A percentile compares a stretch with the other conserved stretches of the same genome.
Evolutionary conservation across 64 coral and sea anemone species (phyloP).

Genomic region (Stichodactyla mertensii): DNA sequence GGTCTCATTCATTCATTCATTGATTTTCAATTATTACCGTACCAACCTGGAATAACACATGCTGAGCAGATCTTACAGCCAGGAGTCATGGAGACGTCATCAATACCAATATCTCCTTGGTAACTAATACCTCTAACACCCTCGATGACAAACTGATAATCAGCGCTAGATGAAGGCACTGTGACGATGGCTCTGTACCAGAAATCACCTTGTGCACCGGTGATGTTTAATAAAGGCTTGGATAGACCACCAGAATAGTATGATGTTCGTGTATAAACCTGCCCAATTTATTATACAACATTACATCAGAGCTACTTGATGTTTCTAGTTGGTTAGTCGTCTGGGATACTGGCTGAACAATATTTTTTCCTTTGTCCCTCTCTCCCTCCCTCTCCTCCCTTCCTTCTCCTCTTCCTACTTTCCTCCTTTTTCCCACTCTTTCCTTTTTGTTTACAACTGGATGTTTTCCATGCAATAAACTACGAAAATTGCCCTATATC

Average conservation of each 20-base stretch:
- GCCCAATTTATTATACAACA: background rate
- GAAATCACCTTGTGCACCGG: conserved; percentile 82
- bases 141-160: conserved; percentile 94
- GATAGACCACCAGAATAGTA: conserved; percentile 48
- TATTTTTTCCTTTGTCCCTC: too few species aligned
- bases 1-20: background rate
- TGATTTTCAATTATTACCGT: too few species aligned
- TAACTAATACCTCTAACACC: conserved; percentile 78
- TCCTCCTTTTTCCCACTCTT: too few species aligned
- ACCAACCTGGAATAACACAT: conserved; percentile 69
- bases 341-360: too few species aligned
- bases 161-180: conserved; percentile 31
- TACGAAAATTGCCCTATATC: too few species aligned
- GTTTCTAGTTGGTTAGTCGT: too few species aligned
- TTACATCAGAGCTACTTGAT: too few species aligned
- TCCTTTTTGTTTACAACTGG: too few species aligned
- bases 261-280: conserved; percentile 11
- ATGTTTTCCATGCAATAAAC: too few species aligned
- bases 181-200: conserved; percentile 68
- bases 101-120: conserved; percentile 88
- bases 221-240: conserved; percentile 70
- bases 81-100: conserved; percentile 85
- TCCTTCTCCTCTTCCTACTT: too few species aligned
- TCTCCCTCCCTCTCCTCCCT: too few species aligned
- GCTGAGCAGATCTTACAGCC: conserved; percentile 72